These are phyloP conservation scores for Tenualosa thibaudeaui DNA, from an alignment of 2,797 vertebrate genomes.

Conservation along the genomic window DNA sequence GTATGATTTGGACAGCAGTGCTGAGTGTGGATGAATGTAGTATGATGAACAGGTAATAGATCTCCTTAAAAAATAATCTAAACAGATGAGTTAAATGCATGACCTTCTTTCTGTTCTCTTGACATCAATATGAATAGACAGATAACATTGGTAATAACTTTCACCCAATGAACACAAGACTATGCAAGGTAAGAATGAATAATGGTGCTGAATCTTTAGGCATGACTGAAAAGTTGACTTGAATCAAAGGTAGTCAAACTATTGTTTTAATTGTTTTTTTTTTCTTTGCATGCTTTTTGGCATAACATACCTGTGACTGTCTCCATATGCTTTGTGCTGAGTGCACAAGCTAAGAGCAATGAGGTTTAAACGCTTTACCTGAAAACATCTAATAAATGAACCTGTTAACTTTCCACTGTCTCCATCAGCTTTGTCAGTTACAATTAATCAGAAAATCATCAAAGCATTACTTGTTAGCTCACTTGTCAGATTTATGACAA, in stretches of 20 bases:
- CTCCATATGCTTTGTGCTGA: slow-evolving; percentile 49
- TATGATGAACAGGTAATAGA: background rate
- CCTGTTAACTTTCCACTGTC: background rate
- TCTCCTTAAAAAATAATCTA: background rate
- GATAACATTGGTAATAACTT: slow-evolving; percentile 17
- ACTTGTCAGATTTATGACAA: no score
- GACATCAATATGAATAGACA: slow-evolving; percentile 19
- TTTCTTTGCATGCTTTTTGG: slow-evolving; percentile 56
- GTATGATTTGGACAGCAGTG: background rate
- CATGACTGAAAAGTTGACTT: slow-evolving; percentile 22
- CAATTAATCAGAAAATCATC: background rate
- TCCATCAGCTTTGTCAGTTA: background rate
- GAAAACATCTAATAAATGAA: slow-evolving; percentile 52
- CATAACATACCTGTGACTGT: slow-evolving; percentile 56
- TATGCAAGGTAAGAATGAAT: slow-evolving; percentile 50
- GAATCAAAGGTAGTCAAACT: background rate
- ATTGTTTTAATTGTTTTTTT: slow-evolving; percentile 53
- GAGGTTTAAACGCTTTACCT: slow-evolving; percentile 55
- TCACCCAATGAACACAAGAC: slow-evolving; percentile 47
- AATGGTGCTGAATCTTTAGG: slow-evolving; percentile 20
- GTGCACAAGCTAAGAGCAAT: slow-evolving; percentile 49
- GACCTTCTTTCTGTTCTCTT: slow-evolving; percentile 20
- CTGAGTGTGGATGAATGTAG: background rate
- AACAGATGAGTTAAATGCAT: slow-evolving; percentile 25
- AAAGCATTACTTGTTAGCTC: no score